Percentiles rank a stretch among this genome's conserved stretches.
These are phyloP conservation scores for Anoura caudifer DNA, from an alignment of 2,113 vertebrate species.

Conservation along the genomic window DNA sequence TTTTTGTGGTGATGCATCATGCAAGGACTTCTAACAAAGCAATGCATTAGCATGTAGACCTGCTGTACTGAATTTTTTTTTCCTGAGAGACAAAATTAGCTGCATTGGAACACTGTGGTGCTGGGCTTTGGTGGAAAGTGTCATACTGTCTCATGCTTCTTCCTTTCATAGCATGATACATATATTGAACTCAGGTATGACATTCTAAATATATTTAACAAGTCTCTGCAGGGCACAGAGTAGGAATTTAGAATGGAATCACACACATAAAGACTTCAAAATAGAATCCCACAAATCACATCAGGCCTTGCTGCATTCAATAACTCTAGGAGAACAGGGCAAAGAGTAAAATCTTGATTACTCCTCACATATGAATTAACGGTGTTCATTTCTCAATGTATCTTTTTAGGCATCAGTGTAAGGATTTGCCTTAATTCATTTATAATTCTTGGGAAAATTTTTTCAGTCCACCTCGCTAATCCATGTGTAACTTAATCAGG, in stretches of 20 bases:
- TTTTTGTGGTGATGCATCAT: background rate
- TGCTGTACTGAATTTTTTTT: background rate
- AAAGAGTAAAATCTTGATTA: background rate
- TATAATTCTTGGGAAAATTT: background rate
- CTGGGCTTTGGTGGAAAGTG: constrained; percentile 30
- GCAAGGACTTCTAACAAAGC: constrained; percentile 34
- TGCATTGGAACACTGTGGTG: background rate
- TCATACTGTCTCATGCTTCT: constrained; percentile 35
- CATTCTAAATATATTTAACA: constrained; percentile 36
- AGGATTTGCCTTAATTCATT: background rate
- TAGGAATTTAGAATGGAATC: constrained; percentile 19
- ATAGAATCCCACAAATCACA: background rate
- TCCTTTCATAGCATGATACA: background rate
- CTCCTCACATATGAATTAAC: background rate
- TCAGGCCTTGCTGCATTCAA: background rate
- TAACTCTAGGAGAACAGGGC: background rate
- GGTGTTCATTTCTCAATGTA: background rate
- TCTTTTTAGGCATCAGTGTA: background rate
- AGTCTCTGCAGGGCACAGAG: background rate
- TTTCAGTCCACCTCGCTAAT: background rate
- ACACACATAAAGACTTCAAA: background rate
- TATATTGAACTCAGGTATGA: background rate
- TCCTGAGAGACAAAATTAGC: constrained; percentile 34
- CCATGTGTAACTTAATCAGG: background rate
- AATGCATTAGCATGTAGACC: background rate